Conservation (phyloP, 2,888 invertebrate genomes). For the Temnothorax unifasciatus region DNA sequence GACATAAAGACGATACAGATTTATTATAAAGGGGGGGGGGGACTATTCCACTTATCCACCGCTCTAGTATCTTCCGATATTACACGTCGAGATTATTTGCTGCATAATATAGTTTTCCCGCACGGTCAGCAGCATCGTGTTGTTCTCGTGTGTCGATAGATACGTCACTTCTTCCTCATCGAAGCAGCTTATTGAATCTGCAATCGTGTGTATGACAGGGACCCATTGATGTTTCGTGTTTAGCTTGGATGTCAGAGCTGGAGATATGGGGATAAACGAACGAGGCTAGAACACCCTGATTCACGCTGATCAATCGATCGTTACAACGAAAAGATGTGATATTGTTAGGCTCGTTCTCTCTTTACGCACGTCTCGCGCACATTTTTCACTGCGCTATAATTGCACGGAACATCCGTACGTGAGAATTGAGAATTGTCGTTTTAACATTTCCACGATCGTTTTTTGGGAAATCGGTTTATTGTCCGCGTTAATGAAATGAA, state of each 20-base stretch:
- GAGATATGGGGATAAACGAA: constrained; percentile 43
- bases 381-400: constrained; percentile 59
- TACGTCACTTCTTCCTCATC: constrained; percentile 56
- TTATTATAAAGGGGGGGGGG: not conserved
- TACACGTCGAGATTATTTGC: constrained; percentile 13
- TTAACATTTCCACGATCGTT: not conserved
- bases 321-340: constrained; percentile 70
- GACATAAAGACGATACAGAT: not conserved
- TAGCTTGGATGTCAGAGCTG: constrained; percentile 49
- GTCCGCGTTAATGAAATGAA: not conserved
- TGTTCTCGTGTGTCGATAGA: constrained; percentile 45
- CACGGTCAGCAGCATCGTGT: constrained; percentile 18
- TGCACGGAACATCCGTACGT: constrained; percentile 45
- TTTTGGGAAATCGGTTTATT: constrained; percentile 22
- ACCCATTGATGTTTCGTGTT: constrained; percentile 58
- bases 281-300: constrained; percentile 57
- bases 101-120: constrained; percentile 19
- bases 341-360: constrained; percentile 73
- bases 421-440: constrained; percentile 58
- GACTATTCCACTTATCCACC: not conserved
- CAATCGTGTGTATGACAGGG: constrained; percentile 52
- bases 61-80: constrained; percentile 3
- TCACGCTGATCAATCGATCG: constrained; percentile 62
- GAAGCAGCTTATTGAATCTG: constrained; percentile 56
- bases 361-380: not conserved